phyloP scores from a whole-genome alignment of 1,140 invertebrate species.

The Gonioctena quinquepunctata region DNA sequence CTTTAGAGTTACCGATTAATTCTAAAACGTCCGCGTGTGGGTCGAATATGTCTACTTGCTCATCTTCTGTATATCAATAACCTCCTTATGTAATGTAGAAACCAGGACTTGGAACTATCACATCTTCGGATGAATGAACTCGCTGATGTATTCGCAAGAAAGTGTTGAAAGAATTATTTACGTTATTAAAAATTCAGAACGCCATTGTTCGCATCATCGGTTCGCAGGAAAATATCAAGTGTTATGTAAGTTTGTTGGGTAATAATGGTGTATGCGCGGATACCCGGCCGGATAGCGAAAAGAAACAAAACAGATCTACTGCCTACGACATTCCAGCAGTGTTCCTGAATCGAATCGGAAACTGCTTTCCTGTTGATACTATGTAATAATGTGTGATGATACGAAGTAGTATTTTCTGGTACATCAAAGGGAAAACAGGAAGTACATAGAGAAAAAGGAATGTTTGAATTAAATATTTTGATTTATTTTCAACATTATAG shows the following conservation, averaged over 20 bases:
- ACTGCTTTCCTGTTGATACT: no score
- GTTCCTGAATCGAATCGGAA: no score
- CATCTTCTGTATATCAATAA: not conserved
- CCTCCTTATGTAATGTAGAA: not conserved
- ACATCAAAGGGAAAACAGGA: no score
- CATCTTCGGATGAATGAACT: slow-evolving; percentile 4
- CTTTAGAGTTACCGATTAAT: no score
- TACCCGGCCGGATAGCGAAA: not conserved
- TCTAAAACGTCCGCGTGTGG: not conserved
- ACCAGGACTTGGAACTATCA: not conserved
- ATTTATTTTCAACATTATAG: no score
- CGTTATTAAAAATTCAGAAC: slow-evolving; percentile 7
- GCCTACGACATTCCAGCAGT: no score
- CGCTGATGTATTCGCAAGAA: not conserved
- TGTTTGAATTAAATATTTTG: no score
- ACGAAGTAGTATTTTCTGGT: no score
- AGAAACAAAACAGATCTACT: not conserved
- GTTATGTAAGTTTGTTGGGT: not conserved
- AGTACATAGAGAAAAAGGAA: no score
- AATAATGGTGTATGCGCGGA: no score
- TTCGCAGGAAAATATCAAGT: not conserved
- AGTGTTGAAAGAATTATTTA: not conserved
- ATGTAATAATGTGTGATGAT: no score
- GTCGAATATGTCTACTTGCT: not conserved
- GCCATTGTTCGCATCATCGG: not conserved